Conservation (phyloP, 2,888 invertebrate species). For the Synanthedon formicaeformis region DNA sequence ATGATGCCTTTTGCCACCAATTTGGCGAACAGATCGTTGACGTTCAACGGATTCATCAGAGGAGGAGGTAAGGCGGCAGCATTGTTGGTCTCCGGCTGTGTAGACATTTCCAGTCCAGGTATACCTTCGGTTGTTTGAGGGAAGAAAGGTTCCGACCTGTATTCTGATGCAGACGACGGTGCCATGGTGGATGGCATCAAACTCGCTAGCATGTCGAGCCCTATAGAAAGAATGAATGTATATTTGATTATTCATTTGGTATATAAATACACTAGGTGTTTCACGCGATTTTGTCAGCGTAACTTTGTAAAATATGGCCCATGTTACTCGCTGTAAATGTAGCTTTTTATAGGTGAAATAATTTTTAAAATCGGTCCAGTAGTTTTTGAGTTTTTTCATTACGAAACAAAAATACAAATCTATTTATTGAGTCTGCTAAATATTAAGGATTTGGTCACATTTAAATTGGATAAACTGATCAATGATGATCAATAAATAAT, state of each 20-base stretch:
- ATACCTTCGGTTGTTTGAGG: constrained; percentile 30
- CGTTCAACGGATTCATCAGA: constrained; percentile 69
- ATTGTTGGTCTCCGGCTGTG: constrained; percentile 34
- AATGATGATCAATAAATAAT: not conserved
- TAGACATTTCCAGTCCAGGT: constrained; percentile 46
- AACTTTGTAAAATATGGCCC: too few species aligned
- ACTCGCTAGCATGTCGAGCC: constrained; percentile 75
- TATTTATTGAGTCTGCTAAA: too few species aligned
- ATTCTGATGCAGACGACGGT: constrained; percentile 67
- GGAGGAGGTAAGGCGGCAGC: constrained; percentile 28
- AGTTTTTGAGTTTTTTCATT: too few species aligned
- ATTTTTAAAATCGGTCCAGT: too few species aligned
- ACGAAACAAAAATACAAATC: too few species aligned
- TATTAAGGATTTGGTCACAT: too few species aligned
- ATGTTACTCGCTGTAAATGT: too few species aligned
- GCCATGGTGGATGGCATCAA: constrained; percentile 73
- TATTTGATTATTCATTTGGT: not conserved
- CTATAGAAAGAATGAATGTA: constrained; percentile 6
- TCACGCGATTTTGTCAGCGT: too few species aligned
- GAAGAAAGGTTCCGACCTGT: constrained; percentile 61
- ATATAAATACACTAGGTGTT: not conserved
- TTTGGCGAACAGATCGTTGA: constrained; percentile 87
- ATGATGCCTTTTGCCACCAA: constrained; percentile 80
- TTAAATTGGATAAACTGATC: too few species aligned
- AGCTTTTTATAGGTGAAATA: too few species aligned